These are phyloP conservation scores for Fregata magnificens DNA, from an alignment of 2,113 vertebrate species.

Conservation along the genomic window DNA sequence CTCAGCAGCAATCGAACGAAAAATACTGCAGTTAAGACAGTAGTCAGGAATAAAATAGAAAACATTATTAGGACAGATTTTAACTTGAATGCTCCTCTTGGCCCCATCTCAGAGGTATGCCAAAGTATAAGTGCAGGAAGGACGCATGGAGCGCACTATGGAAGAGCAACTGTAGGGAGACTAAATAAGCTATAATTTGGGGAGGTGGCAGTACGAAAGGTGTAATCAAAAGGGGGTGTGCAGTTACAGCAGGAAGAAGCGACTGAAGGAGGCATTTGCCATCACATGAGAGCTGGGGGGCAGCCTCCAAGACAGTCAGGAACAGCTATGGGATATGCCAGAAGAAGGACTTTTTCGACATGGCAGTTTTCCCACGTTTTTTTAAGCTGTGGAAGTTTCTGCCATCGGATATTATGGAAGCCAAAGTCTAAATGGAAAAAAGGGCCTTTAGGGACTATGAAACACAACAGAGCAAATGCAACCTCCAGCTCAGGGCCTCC, in stretches of 20 bases:
- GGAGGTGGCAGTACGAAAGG: background rate
- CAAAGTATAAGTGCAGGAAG: background rate
- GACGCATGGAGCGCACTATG: rapidly evolving
- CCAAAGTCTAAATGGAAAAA: background rate
- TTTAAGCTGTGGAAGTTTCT: background rate
- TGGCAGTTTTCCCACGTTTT: background rate
- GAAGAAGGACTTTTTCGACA: background rate
- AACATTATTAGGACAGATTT: background rate
- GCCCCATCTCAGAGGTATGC: background rate
- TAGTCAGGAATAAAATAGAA: background rate
- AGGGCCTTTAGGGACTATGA: background rate
- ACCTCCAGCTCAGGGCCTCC: background rate
- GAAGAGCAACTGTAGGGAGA: background rate
- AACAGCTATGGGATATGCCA: background rate
- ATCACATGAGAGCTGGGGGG: background rate
- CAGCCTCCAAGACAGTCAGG: background rate
- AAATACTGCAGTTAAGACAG: background rate
- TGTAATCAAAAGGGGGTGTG: background rate
- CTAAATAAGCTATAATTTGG: background rate
- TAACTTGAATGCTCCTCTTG: background rate
- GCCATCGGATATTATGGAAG: background rate
- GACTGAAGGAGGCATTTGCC: background rate
- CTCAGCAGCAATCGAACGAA: background rate
- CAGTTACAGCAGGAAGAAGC: background rate
- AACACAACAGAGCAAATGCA: background rate